Percentiles rank a stretch among this genome's conserved stretches.
Conservation (phyloP, 2,113 vertebrate species). For the Columba livia region DNA sequence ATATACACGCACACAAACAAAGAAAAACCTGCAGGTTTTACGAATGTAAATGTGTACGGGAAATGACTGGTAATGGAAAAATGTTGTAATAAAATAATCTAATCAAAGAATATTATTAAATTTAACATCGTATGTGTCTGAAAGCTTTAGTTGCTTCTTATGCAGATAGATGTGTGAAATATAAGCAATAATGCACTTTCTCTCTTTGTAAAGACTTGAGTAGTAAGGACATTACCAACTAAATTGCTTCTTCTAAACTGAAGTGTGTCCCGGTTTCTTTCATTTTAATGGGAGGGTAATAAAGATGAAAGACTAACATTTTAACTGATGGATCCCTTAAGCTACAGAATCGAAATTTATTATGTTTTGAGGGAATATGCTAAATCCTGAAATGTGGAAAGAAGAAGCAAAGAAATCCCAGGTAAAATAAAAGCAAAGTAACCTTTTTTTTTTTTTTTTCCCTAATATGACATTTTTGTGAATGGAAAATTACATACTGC, state of each 20-base stretch:
- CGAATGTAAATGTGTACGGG: conserved; percentile 60
- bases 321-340: conserved; percentile 81
- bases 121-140: conserved; percentile 64
- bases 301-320: conserved; percentile 84
- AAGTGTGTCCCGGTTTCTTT: conserved; percentile 80
- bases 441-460: neutral
- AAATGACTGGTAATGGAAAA: conserved; percentile 74
- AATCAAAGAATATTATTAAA: conserved; percentile 74
- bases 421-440: conserved; percentile 66
- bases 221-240: conserved; percentile 75
- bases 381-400: conserved; percentile 67
- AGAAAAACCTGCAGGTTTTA: conserved; percentile 62
- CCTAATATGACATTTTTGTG: neutral
- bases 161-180: conserved; percentile 76
- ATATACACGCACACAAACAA: conserved; percentile 28
- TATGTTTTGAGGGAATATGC: conserved; percentile 75
- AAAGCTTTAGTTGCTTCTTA: conserved; percentile 71
- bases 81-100: conserved; percentile 69
- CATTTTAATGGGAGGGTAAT: conserved; percentile 83
- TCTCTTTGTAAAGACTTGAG: conserved; percentile 72
- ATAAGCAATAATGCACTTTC: conserved; percentile 68
- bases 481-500: conserved; percentile 13
- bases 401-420: conserved; percentile 58
- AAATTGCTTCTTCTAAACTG: conserved; percentile 79
- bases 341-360: conserved; percentile 77